phyloP scores from a whole-genome alignment of 1,140 invertebrate species.

The Ostrea denselamellosa region DNA sequence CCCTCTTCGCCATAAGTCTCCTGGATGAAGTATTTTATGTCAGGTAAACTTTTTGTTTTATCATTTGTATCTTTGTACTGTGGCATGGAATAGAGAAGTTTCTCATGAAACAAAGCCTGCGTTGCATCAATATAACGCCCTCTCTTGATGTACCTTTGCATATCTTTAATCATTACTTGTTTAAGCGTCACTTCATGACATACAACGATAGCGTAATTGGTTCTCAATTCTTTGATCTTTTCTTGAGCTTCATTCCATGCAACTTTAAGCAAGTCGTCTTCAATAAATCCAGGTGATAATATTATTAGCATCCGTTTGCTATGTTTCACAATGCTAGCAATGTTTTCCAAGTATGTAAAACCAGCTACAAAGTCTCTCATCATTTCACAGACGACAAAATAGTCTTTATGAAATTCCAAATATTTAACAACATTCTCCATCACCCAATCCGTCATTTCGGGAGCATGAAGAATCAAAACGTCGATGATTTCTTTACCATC shows the following conservation, averaged over 20 bases:
- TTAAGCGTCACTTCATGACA: conserved; percentile 52
- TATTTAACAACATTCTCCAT: conserved; percentile 58
- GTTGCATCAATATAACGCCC: conserved; percentile 58
- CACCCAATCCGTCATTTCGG: conserved; percentile 60
- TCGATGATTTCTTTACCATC: conserved; percentile 58
- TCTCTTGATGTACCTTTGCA: conserved; percentile 58
- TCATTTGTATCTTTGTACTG: background rate
- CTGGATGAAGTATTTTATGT: conserved; percentile 41
- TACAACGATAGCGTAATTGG: conserved; percentile 62
- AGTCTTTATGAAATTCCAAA: conserved; percentile 55
- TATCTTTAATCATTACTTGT: conserved; percentile 57
- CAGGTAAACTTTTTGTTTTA: background rate
- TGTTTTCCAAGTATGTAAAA: conserved; percentile 65
- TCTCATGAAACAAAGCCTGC: conserved; percentile 57
- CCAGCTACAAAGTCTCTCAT: conserved; percentile 64
- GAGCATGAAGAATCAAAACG: conserved; percentile 60
- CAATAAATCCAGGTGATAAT: conserved; percentile 57
- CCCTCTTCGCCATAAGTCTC: conserved; percentile 45
- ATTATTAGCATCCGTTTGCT: conserved; percentile 65
- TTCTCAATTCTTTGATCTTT: conserved; percentile 62
- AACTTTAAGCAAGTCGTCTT: conserved; percentile 55
- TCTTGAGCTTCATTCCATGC: conserved; percentile 63
- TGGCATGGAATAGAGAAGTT: conserved; percentile 61
- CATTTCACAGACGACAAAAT: conserved; percentile 62
- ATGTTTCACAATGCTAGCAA: conserved; percentile 56